Evolutionary conservation across 1,140 invertebrate genomes (phyloP).

Genomic region (Lepidostoma basale): DNA sequence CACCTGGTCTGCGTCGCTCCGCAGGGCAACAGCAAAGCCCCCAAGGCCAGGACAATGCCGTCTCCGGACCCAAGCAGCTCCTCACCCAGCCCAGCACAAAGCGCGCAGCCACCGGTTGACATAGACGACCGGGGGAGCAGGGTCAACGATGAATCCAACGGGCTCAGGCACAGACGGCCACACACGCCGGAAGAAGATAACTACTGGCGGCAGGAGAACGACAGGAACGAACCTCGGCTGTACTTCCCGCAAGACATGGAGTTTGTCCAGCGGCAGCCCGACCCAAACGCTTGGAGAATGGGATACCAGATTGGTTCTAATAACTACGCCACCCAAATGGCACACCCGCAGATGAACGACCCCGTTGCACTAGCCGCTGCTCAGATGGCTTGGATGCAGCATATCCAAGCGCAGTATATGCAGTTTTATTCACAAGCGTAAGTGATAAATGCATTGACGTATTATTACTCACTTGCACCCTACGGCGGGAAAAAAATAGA

Average conservation of each 20-base stretch:
- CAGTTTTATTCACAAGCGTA: slow-evolving; percentile 80
- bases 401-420: slow-evolving; percentile 85
- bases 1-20: slow-evolving; percentile 77
- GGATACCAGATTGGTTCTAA: slow-evolving; percentile 16
- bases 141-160: not conserved
- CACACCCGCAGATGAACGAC: slow-evolving; percentile 12
- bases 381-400: slow-evolving; percentile 79
- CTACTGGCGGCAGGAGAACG: slow-evolving; percentile 13
- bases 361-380: slow-evolving; percentile 50
- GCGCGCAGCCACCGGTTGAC: not conserved
- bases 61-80: not conserved
- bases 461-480: not conserved
- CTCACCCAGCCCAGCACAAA: not conserved
- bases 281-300: slow-evolving; percentile 2
- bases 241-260: slow-evolving; percentile 24
- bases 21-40: not conserved
- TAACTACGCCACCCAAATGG: not conserved
- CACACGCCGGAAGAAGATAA: not conserved
- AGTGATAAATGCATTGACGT: slow-evolving; percentile 6
- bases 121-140: not conserved
- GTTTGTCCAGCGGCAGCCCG: slow-evolving; percentile 10
- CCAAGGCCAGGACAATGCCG: not conserved
- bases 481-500: not conserved
- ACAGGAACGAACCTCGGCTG: slow-evolving; percentile 10
- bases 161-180: not conserved